These are phyloP conservation scores for Glaucidium brasilianum DNA, from an alignment of 2,113 vertebrate genomes.

Conservation along the genomic window DNA sequence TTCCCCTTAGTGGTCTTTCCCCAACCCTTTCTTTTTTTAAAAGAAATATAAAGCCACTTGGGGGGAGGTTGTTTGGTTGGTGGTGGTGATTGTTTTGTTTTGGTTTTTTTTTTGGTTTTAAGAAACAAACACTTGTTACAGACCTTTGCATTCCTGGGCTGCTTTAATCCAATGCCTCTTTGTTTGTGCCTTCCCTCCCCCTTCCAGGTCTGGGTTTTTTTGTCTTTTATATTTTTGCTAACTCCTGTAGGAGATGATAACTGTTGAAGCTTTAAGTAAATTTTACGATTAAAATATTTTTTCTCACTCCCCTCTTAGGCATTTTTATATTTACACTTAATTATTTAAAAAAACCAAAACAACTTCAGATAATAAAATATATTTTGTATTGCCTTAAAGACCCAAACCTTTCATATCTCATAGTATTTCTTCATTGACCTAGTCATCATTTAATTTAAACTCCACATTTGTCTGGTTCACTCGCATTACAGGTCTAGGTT, in stretches of 20 bases:
- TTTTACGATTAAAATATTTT: conserved; percentile 70
- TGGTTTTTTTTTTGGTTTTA: neutral
- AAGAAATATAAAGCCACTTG: conserved; percentile 14
- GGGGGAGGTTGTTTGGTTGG: neutral
- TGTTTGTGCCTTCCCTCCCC: conserved; percentile 44
- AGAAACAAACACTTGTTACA: conserved; percentile 4
- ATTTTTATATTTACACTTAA: conserved; percentile 70
- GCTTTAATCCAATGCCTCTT: conserved; percentile 58
- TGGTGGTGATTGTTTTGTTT: neutral
- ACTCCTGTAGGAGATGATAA: conserved; percentile 62
- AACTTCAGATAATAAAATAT: conserved; percentile 63
- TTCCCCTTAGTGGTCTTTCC: neutral
- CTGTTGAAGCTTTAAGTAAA: conserved; percentile 73
- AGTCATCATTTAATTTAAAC: conserved; percentile 52
- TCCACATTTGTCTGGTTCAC: conserved; percentile 57
- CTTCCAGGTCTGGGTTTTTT: conserved; percentile 52
- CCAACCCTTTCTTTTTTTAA: neutral
- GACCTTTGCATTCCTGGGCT: conserved; percentile 62
- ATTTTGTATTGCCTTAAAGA: conserved; percentile 78
- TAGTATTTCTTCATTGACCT: conserved; percentile 45
- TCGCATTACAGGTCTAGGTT: conserved; percentile 46
- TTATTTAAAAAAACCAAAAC: neutral
- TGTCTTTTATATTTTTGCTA: conserved; percentile 67
- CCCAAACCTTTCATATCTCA: conserved; percentile 68
- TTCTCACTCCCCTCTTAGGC: conserved; percentile 74